Conservation (phyloP, 2,113 vertebrate genomes). For the Ammodytes dubius region DNA sequence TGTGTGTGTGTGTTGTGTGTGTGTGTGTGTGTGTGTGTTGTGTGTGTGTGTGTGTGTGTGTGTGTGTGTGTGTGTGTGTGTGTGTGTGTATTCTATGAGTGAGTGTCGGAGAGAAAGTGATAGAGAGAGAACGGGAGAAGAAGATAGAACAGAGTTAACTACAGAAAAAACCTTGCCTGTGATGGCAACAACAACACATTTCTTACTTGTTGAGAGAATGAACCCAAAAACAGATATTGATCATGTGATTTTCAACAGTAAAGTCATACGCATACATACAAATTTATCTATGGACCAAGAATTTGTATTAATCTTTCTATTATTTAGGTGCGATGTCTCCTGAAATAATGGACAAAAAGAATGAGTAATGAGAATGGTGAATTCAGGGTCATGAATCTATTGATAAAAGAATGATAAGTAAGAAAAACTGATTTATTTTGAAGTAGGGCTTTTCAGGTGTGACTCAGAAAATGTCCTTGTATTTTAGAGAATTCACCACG, state of each 20-base stretch:
- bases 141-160: constrained; percentile 20
- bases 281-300: not conserved
- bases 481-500: not conserved
- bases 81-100: not conserved
- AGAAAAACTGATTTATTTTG: not conserved
- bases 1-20: constrained; percentile 7
- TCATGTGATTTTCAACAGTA: not conserved
- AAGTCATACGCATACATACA: not conserved
- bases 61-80: constrained; percentile 12
- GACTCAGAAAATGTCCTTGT: not conserved
- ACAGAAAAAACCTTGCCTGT: not conserved
- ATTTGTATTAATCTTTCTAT: not conserved
- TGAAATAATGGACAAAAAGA: not conserved
- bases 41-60: constrained; percentile 4
- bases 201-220: not conserved
- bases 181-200: not conserved
- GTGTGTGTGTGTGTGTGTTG: constrained; percentile 20
- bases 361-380: not conserved
- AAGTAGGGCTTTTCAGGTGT: not conserved
- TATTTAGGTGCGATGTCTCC: not conserved
- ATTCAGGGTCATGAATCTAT: not conserved
- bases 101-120: not conserved
- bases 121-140: not conserved
- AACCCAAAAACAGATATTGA: not conserved
- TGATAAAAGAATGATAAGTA: not conserved